phyloP scores from a whole-genome alignment of 2,888 invertebrate species.

The Pristionchus entomophagus region DNA sequence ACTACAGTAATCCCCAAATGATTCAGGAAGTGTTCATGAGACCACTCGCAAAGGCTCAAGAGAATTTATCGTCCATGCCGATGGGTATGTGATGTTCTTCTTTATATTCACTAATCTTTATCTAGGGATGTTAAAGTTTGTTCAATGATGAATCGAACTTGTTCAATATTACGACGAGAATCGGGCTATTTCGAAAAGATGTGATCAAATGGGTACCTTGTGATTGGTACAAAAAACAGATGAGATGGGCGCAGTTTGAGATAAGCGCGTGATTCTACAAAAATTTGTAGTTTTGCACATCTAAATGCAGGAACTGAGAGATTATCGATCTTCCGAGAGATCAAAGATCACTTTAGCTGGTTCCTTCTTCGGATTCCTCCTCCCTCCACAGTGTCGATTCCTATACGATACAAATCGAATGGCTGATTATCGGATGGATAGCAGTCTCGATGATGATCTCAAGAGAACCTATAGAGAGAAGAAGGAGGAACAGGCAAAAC shows the following conservation, averaged over 20 bases:
- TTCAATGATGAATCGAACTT: neutral
- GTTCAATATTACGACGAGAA: neutral
- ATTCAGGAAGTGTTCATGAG: slow-evolving; percentile 47
- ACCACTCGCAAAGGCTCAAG: slow-evolving; percentile 29
- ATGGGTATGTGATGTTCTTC: neutral
- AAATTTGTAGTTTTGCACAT: neutral
- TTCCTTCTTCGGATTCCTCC: neutral
- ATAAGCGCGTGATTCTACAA: neutral
- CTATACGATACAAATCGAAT: slow-evolving; percentile 39
- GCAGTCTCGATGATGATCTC: slow-evolving; percentile 40
- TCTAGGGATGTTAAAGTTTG: neutral
- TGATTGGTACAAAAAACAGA: neutral
- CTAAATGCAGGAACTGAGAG: neutral
- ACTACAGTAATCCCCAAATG: neutral
- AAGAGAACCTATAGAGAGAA: slow-evolving; percentile 44
- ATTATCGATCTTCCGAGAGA: too few relatives aligned
- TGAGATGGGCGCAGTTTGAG: neutral
- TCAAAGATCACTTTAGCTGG: neutral
- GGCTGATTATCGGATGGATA: slow-evolving; percentile 39
- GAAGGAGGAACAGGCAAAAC: neutral
- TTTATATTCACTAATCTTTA: neutral
- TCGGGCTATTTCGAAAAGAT: neutral
- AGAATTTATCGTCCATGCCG: neutral
- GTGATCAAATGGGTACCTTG: neutral
- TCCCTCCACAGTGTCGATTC: slow-evolving; percentile 32